Percentiles rank a stretch among this genome's conserved stretches.
These are phyloP conservation scores for Polymixis lichenea DNA, from an alignment of 2,888 invertebrate species.

Conservation along the genomic window DNA sequence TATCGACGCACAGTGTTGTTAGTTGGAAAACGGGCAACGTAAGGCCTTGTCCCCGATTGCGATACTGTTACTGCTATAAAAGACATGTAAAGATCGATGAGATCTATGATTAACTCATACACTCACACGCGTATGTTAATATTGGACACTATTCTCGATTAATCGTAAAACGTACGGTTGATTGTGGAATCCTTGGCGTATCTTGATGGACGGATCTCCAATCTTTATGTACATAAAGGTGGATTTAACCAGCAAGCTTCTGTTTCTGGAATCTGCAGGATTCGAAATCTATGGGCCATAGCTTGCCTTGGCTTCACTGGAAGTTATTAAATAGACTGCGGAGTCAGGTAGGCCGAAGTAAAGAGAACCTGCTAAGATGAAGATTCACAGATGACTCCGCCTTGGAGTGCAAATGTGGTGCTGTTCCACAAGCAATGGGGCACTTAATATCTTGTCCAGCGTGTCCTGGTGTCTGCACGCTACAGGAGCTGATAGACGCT, in stretches of 20 bases:
- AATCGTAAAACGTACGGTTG: constrained; percentile 14
- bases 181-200: constrained; percentile 16
- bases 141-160: constrained; percentile 41
- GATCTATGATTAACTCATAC: constrained; percentile 56
- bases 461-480: no score
- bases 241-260: not conserved
- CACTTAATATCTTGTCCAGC: no score
- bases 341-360: no score
- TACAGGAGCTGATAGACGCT: no score
- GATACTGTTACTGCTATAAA: constrained; percentile 59
- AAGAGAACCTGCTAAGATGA: no score
- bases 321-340: no score
- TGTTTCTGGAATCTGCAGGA: not conserved
- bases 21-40: constrained; percentile 55
- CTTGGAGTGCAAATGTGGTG: no score
- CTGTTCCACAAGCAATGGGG: no score
- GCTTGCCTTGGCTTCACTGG: no score
- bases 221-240: not conserved
- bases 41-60: constrained; percentile 66
- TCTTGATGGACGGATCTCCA: not conserved
- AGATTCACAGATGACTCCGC: no score
- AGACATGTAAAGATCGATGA: constrained; percentile 62
- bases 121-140: constrained; percentile 36
- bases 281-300: not conserved
- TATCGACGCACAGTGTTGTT: constrained; percentile 38